These are phyloP conservation scores for Tragopan temminckii DNA, from an alignment of 2,797 vertebrate species.

Conservation along the genomic window DNA sequence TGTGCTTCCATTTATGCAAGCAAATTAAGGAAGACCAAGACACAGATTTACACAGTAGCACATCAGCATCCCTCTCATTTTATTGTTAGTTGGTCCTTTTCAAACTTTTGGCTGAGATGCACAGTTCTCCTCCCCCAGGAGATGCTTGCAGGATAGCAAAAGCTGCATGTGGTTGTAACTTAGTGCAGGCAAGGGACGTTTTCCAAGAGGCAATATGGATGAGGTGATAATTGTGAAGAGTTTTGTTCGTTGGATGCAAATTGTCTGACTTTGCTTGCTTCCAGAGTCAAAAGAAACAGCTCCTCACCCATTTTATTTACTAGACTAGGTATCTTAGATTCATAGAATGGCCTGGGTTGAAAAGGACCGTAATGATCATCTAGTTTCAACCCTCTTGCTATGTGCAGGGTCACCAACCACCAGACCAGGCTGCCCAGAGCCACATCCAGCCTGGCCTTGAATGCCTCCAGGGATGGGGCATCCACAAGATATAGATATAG, in stretches of 20 bases:
- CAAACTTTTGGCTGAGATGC: not conserved
- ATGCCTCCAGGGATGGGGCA: too few relatives aligned
- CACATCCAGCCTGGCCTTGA: too few relatives aligned
- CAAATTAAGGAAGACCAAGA: not conserved
- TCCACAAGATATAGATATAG: too few relatives aligned
- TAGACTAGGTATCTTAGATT: not conserved
- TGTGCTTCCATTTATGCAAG: not conserved
- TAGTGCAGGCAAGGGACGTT: not conserved
- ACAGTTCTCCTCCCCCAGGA: not conserved
- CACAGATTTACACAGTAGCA: not conserved
- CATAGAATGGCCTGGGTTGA: too few relatives aligned
- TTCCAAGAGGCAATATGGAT: not conserved
- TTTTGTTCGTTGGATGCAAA: not conserved
- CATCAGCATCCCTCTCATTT: not conserved
- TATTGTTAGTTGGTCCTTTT: not conserved
- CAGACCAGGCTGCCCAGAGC: too few relatives aligned
- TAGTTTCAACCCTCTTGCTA: too few relatives aligned
- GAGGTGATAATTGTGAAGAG: not conserved
- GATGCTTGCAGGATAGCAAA: not conserved
- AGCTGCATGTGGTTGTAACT: not conserved
- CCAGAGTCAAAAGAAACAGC: not conserved
- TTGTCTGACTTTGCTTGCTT: not conserved
- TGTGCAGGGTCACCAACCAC: too few relatives aligned
- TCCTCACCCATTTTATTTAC: not conserved
- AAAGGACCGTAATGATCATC: too few relatives aligned